Base-by-base conservation (phyloP, 2,888 invertebrate genomes). In the Pterostichus niger region DNA sequence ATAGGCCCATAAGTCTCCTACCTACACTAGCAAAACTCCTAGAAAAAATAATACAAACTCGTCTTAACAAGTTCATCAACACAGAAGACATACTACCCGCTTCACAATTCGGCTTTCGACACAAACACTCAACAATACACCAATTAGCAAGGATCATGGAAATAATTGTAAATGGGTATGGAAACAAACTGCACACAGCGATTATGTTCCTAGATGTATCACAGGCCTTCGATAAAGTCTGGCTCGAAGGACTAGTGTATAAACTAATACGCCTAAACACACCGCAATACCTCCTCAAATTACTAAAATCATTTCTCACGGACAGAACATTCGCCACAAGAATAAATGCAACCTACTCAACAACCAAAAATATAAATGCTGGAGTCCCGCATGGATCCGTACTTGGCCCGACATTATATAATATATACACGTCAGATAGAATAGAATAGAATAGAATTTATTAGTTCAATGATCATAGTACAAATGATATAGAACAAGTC, bases 151-250 rank as follows among this genome's bases (percentile, higher is more conserved):
- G 71, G 7, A 44, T 71, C 9, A 40, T 15, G 6, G 40, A 71
- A 33, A 40, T n/a, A 35, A 40, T 40, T 40, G 10, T 33, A 11
- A 15, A 71, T 13, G 71, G 35, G 6, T 35, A n/a, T 6, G 44
- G 11, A n/a, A 17, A 71, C 13, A 71, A 40, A 35, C 33, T 35
- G 2, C 15, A 11, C 11, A 71, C 71, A 17, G 71, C 40, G 13
- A 13, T 11, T 11, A 6, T 71, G 10, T 71, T 71, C 6, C 40
- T 71, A 13, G 71, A 71, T 40, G 40, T 71, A n/a, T 15, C 71
- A 1, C 35, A 71, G 40, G 71, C 71, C 40, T 71, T 71, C 40
- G 71, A 71, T n/a, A 71, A 71, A 40, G 71, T 71, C 11, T 71
- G 71, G 71, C 71, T 40, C 71, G 40, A 35, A 11, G 71, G 40